Evolutionary conservation across 2,888 invertebrate genomes (phyloP), one percentile per base, ranked within the genome.

Genomic region (Melieria picta): DNA sequence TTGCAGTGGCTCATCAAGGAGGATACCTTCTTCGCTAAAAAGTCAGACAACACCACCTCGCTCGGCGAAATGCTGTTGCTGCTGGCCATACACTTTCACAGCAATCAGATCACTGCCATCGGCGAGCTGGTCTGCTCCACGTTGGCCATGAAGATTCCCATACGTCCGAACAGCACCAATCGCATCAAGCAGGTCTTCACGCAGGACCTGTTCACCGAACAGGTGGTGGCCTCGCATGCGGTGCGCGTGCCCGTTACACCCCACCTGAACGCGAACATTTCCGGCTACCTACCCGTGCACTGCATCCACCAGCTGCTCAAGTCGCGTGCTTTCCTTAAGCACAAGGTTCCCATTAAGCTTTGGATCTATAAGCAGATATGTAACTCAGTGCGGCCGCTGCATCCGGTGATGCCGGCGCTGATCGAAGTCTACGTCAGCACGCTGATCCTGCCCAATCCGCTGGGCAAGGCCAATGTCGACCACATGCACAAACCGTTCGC

Each of bases 281-380:
- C 93, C 0, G 97, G 98, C 7, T 98, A 97, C 86, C 87, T 99
- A 68, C 98, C 98, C 0, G 94, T 98, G 13, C 98, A 98, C 86
- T 98, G 98, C 84, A 97, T 98, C 78, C 96, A 98, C 83, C 98
- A 98, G 83, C 88, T 98, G 60, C 88, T 99, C 11, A 97, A 97
- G 85, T 97, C 96, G 6, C 89, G 98, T 76, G 96, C 97, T 0
- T 98, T 98, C 85, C 94, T 97, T 0, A 98, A 98, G 85, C 96
- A 98, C 84, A 95, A 96, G 86, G 97, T 98, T 1, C 95, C 96
- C 0, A 97, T 98, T 6, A 97, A 97, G 87, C 94, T 93, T 80
- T 98, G 98, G 98, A 98, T 98, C 76, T 98, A 96, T 82, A 91
- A 92, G 77, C 98, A 99, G 88, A 94, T 98, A 71, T 94, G 96